These are phyloP conservation scores for Champsocephalus esox DNA, from an alignment of 2,797 vertebrate genomes.

Conservation along the genomic window DNA sequence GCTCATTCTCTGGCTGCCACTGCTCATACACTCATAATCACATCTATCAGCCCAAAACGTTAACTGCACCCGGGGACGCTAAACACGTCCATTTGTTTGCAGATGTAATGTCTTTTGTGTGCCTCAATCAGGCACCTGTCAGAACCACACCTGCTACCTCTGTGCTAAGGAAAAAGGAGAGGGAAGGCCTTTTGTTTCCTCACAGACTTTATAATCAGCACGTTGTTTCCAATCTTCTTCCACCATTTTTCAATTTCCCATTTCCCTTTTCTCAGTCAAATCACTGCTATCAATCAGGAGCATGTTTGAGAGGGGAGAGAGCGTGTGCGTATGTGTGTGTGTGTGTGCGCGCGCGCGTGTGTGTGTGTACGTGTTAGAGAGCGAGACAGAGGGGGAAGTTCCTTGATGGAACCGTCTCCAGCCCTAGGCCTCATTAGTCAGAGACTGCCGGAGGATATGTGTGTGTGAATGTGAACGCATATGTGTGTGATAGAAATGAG, in stretches of 20 bases:
- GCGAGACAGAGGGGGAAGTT: conserved; percentile 66
- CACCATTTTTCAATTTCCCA: conserved; percentile 88
- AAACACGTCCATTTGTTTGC: conserved; percentile 87
- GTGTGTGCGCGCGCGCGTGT: background rate
- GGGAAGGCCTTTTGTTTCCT: conserved; percentile 82
- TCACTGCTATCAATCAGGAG: conserved; percentile 86
- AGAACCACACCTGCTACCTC: conserved; percentile 85
- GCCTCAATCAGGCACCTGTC: conserved; percentile 88
- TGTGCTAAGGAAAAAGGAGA: conserved; percentile 74
- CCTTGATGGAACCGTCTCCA: conserved; percentile 84
- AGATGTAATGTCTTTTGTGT: conserved; percentile 86
- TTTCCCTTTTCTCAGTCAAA: conserved; percentile 87
- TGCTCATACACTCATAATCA: conserved; percentile 82
- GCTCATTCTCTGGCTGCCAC: conserved; percentile 70
- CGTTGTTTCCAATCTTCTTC: conserved; percentile 85
- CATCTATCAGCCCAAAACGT: conserved; percentile 84
- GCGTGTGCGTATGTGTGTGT: conserved; percentile 6
- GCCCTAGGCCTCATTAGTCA: conserved; percentile 84
- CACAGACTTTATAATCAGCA: conserved; percentile 85
- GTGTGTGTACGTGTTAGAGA: background rate
- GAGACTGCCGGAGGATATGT: conserved; percentile 71
- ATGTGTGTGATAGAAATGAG: conserved; percentile 69
- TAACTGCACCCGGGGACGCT: conserved; percentile 80
- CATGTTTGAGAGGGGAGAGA: conserved; percentile 68
- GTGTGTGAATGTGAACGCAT: conserved; percentile 45